These are phyloP conservation scores for Anthophora plumipes DNA, from an alignment of 2,888 invertebrate species.

Conservation along the genomic window DNA sequence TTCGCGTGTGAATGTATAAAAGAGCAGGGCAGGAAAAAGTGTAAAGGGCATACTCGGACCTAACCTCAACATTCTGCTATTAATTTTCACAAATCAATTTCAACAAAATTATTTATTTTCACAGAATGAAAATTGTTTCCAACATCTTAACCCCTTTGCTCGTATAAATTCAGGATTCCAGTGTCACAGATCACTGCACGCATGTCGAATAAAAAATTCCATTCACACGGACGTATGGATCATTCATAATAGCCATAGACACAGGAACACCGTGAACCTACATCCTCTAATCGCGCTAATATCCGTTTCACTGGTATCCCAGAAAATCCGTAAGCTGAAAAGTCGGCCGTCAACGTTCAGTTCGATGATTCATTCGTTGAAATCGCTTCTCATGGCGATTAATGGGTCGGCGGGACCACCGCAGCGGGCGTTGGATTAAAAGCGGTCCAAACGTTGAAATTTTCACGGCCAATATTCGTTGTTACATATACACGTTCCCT, in stretches of 20 bases:
- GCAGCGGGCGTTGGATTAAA: slow-evolving; percentile 70
- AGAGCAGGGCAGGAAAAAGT: too few relatives aligned
- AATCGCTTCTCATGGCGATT: slow-evolving; percentile 75
- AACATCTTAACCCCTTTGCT: too few relatives aligned
- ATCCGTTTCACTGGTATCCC: slow-evolving; percentile 54
- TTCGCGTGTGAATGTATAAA: too few relatives aligned
- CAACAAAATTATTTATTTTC: too few relatives aligned
- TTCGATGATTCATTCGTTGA: slow-evolving; percentile 70
- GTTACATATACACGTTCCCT: slow-evolving; percentile 17
- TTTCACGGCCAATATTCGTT: slow-evolving; percentile 77
- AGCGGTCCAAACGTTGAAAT: slow-evolving; percentile 74
- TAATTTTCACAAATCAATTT: too few relatives aligned
- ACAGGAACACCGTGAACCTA: background rate
- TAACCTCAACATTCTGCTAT: too few relatives aligned
- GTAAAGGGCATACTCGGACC: too few relatives aligned
- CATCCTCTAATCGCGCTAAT: slow-evolving; percentile 55
- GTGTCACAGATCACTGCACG: too few relatives aligned
- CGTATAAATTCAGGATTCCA: background rate
- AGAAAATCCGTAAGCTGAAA: slow-evolving; percentile 55
- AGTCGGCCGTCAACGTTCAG: slow-evolving; percentile 57
- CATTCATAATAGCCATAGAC: background rate
- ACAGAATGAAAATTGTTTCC: too few relatives aligned
- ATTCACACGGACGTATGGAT: background rate
- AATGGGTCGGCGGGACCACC: slow-evolving; percentile 63
- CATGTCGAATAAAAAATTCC: background rate